Evolutionary conservation across 2,797 vertebrate species (phyloP).

Genomic region (Squalus acanthias): DNA sequence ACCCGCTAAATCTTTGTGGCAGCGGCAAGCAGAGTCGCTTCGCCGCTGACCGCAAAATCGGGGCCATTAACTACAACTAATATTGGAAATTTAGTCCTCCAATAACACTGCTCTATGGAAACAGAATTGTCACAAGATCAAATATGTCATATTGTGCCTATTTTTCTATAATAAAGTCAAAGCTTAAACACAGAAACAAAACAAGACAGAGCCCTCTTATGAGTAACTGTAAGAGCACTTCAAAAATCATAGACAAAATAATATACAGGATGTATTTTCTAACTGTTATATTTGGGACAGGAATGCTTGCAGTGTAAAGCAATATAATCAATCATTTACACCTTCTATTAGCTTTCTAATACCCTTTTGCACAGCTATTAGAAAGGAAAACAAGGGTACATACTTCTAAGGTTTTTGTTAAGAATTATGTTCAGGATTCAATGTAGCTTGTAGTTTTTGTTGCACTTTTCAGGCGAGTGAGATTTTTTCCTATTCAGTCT

Average conservation of each 20-base stretch:
- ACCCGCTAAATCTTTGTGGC: too few species aligned
- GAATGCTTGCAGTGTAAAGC: background rate
- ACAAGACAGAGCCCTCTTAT: background rate
- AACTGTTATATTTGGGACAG: background rate
- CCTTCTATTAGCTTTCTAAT: background rate
- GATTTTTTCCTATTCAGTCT: background rate
- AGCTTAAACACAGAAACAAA: background rate
- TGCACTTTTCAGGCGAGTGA: background rate
- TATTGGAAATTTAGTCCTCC: background rate
- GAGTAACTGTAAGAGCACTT: too few species aligned
- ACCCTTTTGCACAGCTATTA: background rate
- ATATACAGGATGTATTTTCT: background rate
- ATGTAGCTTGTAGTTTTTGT: too few species aligned
- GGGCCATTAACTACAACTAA: background rate
- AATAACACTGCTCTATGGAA: background rate
- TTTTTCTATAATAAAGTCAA: background rate
- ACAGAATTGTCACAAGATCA: background rate
- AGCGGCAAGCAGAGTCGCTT: too few species aligned
- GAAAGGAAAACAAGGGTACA: background rate
- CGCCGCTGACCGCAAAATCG: background rate
- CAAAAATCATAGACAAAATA: background rate
- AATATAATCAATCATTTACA: background rate
- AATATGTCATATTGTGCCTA: background rate
- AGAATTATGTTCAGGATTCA: background rate
- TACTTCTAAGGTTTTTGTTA: background rate